Base-by-base conservation (phyloP, 2,797 vertebrate species). In the Sorex maritimensis region DNA sequence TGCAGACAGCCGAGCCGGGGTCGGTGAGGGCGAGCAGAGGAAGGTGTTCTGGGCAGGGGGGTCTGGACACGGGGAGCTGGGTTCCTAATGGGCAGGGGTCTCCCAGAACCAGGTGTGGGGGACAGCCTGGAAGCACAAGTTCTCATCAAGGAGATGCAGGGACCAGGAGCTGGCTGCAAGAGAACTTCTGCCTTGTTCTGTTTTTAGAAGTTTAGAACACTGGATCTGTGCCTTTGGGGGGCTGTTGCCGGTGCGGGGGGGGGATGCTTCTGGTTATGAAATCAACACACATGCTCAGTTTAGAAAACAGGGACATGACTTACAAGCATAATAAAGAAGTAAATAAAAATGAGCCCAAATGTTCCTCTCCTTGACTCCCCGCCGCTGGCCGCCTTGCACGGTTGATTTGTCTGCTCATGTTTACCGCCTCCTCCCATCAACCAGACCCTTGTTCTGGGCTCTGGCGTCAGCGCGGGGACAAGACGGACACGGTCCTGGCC, bases 201-300 rank as follows among this genome's bases (percentile, higher is more conserved):
- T 61, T 86, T 68, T 80, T 81, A 68, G 85, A 75, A 75, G n/a
- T 34, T 52, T 14, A 52, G 49, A 52, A 52, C 49, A 52, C 49
- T 52, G 49, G 13, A 11, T 11, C 10, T 52, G 49, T 52, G 49
- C 30, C 81, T 72, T 74, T 74, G 58, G 58, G 58, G 21, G 58
- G 8, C 12, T 9, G 4, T 5, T 23, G 7, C 26, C 26, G 17
- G 15, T 34, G 21, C 15, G 9, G 21, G 21, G 21, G 21, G 17
- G 15, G 30, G 63, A 58, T 83, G 55, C 10, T 52, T 84, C 49
- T 68, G 86, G 86, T 90, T 88, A 81, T 81, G 75, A 93, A 93
- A 84, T 78, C 88, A 73, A 73, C 41, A 68, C 41, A 68, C 58
- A 74, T 79, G 79, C 34, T 80, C 79, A 41, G 68, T 84, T 61